phyloP scores from a whole-genome alignment of 2,888 invertebrate genomes.

The Apomyelois bistriatella region DNA sequence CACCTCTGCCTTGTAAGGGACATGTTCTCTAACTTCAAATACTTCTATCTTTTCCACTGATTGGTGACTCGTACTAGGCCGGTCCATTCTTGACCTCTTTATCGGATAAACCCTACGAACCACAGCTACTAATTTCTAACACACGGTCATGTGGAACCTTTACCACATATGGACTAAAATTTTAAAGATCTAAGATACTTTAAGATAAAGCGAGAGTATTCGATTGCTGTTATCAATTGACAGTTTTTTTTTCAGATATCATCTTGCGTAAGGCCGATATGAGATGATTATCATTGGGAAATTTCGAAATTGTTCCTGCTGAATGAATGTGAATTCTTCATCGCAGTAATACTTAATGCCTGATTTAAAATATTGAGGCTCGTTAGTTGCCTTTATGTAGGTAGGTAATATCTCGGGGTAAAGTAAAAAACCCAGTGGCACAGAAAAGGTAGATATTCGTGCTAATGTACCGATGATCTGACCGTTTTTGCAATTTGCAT shows the following conservation, averaged over 20 bases:
- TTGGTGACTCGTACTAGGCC: constrained; percentile 65
- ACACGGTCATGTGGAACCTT: constrained; percentile 42
- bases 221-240: constrained; percentile 58
- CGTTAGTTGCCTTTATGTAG: too few species aligned
- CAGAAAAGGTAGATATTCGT: too few species aligned
- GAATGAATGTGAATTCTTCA: background rate
- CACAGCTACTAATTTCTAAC: constrained; percentile 21
- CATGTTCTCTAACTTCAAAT: constrained; percentile 69
- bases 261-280: constrained; percentile 57
- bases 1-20: constrained; percentile 68
- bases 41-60: constrained; percentile 66
- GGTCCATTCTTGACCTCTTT: constrained; percentile 52
- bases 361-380: background rate
- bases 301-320: constrained; percentile 44
- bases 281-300: constrained; percentile 36
- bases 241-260: constrained; percentile 52
- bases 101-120: constrained; percentile 42
- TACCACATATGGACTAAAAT: constrained; percentile 42
- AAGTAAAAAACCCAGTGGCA: too few species aligned
- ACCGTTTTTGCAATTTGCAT: too few species aligned
- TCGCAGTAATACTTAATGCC: background rate
- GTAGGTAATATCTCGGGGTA: too few species aligned
- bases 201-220: constrained; percentile 55
- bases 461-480: too few species aligned
- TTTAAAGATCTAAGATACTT: constrained; percentile 34